Percentiles rank a stretch among this genome's conserved stretches.
Evolutionary conservation across 37 sponge, comb jelly and placozoan genomes (phyloP).

Genomic region (Aplysina aerophoba): DNA sequence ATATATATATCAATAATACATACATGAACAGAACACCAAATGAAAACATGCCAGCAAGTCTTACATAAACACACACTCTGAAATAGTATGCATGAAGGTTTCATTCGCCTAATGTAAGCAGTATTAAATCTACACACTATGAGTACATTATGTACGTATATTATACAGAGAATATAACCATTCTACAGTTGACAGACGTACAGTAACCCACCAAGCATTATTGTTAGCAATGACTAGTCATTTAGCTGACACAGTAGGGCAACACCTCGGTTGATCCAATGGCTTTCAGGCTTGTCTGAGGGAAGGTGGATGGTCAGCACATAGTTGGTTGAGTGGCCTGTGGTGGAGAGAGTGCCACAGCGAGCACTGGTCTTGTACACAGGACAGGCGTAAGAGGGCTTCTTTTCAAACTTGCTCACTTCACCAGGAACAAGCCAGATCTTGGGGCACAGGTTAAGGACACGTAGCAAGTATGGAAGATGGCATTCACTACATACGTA

Average conservation of each 20-base stretch:
- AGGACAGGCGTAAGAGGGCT: slow-evolving; percentile 80
- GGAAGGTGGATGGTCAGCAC: slow-evolving; percentile 88
- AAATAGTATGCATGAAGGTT: too few relatives aligned
- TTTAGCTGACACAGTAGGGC: slow-evolving; percentile 93
- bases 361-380: slow-evolving; percentile 99
- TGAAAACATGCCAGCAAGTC: too few relatives aligned
- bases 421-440: slow-evolving; percentile 89
- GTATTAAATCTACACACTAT: neutral
- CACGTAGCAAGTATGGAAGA: neutral
- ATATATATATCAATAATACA: too few relatives aligned
- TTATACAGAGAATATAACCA: neutral
- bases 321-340: slow-evolving; percentile 96
- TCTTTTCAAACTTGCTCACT: slow-evolving; percentile 64
- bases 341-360: slow-evolving; percentile 93
- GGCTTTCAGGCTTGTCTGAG: slow-evolving; percentile 88
- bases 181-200: neutral
- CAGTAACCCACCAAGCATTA: neutral
- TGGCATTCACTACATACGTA: too few relatives aligned
- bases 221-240: slow-evolving; percentile 56
- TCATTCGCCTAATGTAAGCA: too few relatives aligned
- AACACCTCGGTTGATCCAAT: slow-evolving; percentile 98
- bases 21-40: too few relatives aligned
- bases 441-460: slow-evolving; percentile 27
- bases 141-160: neutral
- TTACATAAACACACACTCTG: too few relatives aligned